A percentile compares a stretch with the other conserved stretches of the same genome.
phyloP scores from a whole-genome alignment of 1,140 invertebrate genomes.

The Anastatus disparis region DNA sequence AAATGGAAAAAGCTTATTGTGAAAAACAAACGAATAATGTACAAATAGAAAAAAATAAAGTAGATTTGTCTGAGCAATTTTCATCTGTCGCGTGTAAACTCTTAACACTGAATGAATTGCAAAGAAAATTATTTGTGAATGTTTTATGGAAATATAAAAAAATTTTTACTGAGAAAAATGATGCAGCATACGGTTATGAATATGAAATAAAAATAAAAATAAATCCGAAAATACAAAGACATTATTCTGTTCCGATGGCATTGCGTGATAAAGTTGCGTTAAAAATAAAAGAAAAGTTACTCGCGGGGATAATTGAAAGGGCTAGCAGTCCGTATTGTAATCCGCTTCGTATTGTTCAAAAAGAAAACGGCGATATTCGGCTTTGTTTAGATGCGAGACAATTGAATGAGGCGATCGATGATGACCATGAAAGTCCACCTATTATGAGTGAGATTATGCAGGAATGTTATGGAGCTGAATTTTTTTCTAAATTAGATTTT shows the following conservation, averaged over 20 bases:
- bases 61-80: not conserved
- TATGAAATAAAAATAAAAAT: not conserved
- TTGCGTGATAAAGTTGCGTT: constrained; percentile 47
- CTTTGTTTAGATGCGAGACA: constrained; percentile 53
- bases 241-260: constrained; percentile 51
- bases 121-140: not conserved
- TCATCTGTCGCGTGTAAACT: not conserved
- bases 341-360: constrained; percentile 49
- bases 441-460: constrained; percentile 26
- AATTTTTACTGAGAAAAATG: not conserved
- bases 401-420: constrained; percentile 18
- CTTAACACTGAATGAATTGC: not conserved
- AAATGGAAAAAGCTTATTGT: not conserved
- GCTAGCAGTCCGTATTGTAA: constrained; percentile 26
- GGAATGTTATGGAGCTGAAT: constrained; percentile 16
- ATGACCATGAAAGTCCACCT: constrained; percentile 35
- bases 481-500: constrained; percentile 28
- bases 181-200: not conserved
- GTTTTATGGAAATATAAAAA: not conserved
- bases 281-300: constrained; percentile 43
- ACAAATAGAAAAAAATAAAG: not conserved
- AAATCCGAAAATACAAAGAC: constrained; percentile 3
- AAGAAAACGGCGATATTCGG: constrained; percentile 47
- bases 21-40: not conserved
- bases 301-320: not conserved